Percentiles rank a stretch among this genome's conserved stretches.
These are phyloP conservation scores for Otolemur crassicaudatus DNA, from an alignment of 2,797 vertebrate genomes.

Conservation along the genomic window DNA sequence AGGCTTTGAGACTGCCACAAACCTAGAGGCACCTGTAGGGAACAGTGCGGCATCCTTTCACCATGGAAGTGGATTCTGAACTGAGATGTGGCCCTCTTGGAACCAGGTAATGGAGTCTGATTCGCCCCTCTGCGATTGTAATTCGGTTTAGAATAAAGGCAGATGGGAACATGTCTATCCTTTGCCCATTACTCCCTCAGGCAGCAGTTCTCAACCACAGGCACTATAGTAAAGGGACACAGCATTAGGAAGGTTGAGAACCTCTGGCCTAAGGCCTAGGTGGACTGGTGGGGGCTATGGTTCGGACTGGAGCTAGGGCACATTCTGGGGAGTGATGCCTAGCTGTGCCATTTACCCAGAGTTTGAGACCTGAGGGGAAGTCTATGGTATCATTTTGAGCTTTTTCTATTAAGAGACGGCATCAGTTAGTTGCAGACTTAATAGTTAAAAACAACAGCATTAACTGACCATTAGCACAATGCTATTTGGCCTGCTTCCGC, in stretches of 20 bases:
- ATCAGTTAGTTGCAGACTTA: neutral
- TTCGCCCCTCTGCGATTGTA: neutral
- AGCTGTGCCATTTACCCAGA: neutral
- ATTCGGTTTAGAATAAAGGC: neutral
- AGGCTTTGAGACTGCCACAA: neutral
- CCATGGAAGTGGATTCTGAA: neutral
- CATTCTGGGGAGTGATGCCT: neutral
- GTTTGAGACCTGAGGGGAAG: neutral
- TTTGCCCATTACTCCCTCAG: neutral
- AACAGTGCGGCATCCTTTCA: neutral
- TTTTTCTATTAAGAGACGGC: neutral
- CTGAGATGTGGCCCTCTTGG: neutral
- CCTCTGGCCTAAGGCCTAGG: neutral
- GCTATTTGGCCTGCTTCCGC: neutral
- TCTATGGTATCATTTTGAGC: neutral
- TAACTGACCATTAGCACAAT: neutral
- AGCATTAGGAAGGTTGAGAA: no score
- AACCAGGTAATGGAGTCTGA: neutral
- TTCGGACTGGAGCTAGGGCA: no score
- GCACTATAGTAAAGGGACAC: no score
- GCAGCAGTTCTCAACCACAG: no score
- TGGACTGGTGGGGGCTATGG: neutral
- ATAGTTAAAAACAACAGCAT: neutral
- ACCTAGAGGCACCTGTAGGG: neutral
- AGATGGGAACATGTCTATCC: neutral